Evolutionary conservation across 2,888 invertebrate species (phyloP), one percentile per base, ranked within the genome.

Genomic region (Venustoraphidia nigricollis): DNA sequence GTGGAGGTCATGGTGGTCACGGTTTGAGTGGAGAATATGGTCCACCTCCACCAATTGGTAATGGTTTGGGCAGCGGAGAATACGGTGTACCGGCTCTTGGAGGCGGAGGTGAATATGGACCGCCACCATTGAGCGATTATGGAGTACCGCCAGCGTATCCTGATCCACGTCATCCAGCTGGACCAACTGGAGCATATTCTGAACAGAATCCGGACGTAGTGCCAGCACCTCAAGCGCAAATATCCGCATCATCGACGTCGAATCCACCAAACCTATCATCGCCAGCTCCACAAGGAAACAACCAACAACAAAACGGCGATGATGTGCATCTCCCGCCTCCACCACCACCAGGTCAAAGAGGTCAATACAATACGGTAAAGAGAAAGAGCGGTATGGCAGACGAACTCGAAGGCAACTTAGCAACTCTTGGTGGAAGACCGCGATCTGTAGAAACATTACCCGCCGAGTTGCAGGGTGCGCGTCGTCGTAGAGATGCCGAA

Each of bases 161-260:
- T 35, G 91, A 91, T 67, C 90, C 91, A 13, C 75, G 91, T 58
- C 88, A 90, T 67, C 91, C 89, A 3, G 83, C 83, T 41, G 88
- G 89, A 60, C 83, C 88, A 10, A 75, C 83, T 49, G 87, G 83
- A 49, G 83, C 85, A 11, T 89, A 82, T 65, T 88, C 87, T 35
- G 86, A 91, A 66, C 83, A 83, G 62, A 83, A 83, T 59, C 75
- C 83, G 51, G 83, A 89, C 61, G 74, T 83, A 44, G 82, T 90
- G 35, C 86, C 86, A 44, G 81, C 87, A 2, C 88, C 89, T 3
- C 85, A 84, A 67, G 82, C 84, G 35, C 85, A 88, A 69, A 82
- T 82, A 13, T 76, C 77, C 11, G 70, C 70, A 10, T 70, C 72
- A 2, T 81, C 82, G 1, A 80, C 82, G 6, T 81, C 85, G 17